Evolutionary conservation across 2,797 vertebrate species (phyloP).

Genomic region (Sebastes kiyomatsui): DNA sequence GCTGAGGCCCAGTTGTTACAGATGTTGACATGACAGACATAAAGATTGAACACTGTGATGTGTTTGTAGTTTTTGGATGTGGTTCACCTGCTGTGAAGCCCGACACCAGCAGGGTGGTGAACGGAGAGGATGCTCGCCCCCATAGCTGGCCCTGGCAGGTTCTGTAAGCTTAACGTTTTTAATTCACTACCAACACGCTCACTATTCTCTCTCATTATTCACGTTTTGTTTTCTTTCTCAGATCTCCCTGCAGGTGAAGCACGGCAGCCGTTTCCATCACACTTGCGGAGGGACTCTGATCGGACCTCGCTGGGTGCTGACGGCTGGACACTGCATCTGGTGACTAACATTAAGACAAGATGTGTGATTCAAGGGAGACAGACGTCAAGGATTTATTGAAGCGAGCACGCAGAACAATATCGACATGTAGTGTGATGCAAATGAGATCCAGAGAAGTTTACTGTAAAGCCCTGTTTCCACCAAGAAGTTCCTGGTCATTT

Average conservation of each 20-base stretch:
- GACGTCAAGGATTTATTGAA: too few species aligned
- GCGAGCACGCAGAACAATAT: too few species aligned
- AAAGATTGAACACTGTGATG: not conserved
- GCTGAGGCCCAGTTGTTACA: not conserved
- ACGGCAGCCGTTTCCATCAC: conserved; percentile 77
- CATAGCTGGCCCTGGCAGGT: conserved; percentile 83
- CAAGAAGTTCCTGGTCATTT: too few species aligned
- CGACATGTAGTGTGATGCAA: too few species aligned
- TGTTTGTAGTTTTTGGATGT: conserved; percentile 68
- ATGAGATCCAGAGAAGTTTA: too few species aligned
- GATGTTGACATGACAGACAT: not conserved
- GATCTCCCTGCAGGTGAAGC: conserved; percentile 87
- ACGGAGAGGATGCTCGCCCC: conserved; percentile 67
- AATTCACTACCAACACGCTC: too few species aligned
- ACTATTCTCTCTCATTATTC: not conserved
- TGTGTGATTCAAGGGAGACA: not conserved
- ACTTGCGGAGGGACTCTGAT: conserved; percentile 88
- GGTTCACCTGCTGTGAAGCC: conserved; percentile 67
- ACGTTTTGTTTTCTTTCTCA: not conserved
- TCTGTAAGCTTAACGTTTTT: not conserved
- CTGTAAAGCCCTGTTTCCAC: too few species aligned
- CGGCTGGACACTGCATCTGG: conserved; percentile 87
- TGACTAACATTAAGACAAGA: conserved; percentile 56
- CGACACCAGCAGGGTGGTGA: conserved; percentile 67
- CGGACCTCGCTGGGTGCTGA: conserved; percentile 84